Evolutionary conservation across 1,140 invertebrate genomes (phyloP).

Genomic region (Conus betulinus): DNA sequence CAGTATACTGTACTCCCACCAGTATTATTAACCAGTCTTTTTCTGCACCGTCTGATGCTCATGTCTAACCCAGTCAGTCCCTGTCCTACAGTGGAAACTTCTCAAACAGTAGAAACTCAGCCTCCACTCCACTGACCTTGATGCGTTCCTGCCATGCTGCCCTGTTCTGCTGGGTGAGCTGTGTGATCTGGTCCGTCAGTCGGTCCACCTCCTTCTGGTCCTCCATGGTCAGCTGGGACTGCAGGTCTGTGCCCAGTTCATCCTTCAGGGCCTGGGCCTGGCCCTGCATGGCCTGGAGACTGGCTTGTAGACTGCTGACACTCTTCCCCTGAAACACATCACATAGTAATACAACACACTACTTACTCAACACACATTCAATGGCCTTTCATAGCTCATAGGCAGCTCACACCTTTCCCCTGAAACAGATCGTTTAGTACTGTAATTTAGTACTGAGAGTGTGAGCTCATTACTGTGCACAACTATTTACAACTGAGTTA

Average conservation of each 20-base stretch:
- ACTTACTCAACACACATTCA: background rate
- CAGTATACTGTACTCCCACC: too few species aligned
- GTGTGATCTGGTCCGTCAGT: constrained; percentile 96
- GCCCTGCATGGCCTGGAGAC: constrained; percentile 95
- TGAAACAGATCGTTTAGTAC: background rate
- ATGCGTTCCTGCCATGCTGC: constrained; percentile 96
- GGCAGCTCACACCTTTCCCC: background rate
- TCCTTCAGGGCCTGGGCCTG: constrained; percentile 87
- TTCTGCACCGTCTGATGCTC: too few species aligned
- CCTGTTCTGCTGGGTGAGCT: constrained; percentile 96
- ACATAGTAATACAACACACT: background rate
- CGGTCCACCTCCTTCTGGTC: constrained; percentile 90
- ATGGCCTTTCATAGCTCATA: background rate
- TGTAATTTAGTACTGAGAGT: too few species aligned
- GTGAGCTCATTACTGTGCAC: too few species aligned
- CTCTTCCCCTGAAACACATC: constrained; percentile 83
- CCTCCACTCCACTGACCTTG: constrained; percentile 77
- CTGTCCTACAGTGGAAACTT: too few species aligned
- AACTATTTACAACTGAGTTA: too few species aligned
- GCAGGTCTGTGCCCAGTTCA: constrained; percentile 76
- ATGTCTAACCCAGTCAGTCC: too few species aligned
- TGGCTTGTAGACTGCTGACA: constrained; percentile 91
- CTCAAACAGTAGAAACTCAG: too few species aligned
- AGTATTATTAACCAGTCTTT: too few species aligned
- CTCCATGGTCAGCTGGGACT: constrained; percentile 77